Percentiles rank a stretch among this genome's conserved stretches.
Evolutionary conservation across 1,140 invertebrate species (phyloP).

Genomic region (Anastrepha obliqua): DNA sequence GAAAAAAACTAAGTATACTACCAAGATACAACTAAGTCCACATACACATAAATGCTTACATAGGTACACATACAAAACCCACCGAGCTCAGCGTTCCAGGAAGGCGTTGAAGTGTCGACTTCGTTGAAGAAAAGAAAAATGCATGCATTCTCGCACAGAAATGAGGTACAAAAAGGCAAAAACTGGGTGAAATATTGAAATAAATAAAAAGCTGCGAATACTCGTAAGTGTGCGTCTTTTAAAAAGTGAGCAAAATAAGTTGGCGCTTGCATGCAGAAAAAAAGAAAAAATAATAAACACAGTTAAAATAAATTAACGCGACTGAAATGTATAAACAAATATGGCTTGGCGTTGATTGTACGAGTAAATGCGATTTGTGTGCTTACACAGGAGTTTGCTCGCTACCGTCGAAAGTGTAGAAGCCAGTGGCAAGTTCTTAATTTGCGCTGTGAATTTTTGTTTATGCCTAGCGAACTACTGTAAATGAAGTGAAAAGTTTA

Average conservation of each 20-base stretch:
- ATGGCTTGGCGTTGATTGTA: not conserved
- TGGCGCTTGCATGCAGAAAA: slow-evolving; percentile 7
- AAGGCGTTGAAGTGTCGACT: not conserved
- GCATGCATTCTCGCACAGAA: not conserved
- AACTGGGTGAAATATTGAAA: not conserved
- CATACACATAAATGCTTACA: too few species aligned
- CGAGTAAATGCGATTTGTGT: not conserved
- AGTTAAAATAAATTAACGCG: slow-evolving; percentile 17
- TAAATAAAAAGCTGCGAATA: not conserved
- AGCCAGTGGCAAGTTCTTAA: not conserved
- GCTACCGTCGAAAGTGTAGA: not conserved
- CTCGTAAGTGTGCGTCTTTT: not conserved
- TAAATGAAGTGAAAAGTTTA: not conserved
- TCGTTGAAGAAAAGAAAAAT: not conserved
- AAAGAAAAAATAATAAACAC: not conserved
- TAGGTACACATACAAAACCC: not conserved
- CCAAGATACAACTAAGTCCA: too few species aligned
- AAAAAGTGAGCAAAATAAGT: not conserved
- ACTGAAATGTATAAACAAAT: not conserved
- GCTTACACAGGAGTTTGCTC: not conserved
- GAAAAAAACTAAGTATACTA: too few species aligned
- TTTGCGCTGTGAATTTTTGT: not conserved
- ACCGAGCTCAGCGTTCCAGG: not conserved
- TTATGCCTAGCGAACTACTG: not conserved
- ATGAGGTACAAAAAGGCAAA: not conserved